phyloP scores from a whole-genome alignment of 30 jellyfish, hydroid and myxozoan genomes.

The Turritopsis dohrnii region DNA sequence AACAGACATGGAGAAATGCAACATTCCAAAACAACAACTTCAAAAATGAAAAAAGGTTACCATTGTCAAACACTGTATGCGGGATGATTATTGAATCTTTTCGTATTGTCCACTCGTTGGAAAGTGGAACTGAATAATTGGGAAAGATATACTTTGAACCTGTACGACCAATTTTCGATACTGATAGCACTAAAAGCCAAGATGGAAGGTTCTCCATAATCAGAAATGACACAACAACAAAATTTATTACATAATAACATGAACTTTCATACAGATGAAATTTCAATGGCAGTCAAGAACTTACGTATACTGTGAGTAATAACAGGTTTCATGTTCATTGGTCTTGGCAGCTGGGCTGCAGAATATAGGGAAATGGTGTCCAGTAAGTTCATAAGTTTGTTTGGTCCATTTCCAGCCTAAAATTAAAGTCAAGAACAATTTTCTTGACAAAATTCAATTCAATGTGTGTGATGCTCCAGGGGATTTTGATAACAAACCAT shows the following conservation, averaged over 20 bases:
- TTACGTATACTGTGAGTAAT: conserved; percentile 66
- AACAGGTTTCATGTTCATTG: conserved; percentile 53
- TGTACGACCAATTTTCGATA: conserved; percentile 33
- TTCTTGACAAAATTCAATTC: background rate
- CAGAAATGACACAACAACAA: background rate
- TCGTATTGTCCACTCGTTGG: conserved; percentile 73
- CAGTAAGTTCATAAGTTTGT: conserved; percentile 57
- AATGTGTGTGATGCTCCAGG: background rate
- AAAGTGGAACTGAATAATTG: conserved; percentile 44
- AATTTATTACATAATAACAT: no score
- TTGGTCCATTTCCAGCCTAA: conserved; percentile 42
- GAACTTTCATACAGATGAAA: no score
- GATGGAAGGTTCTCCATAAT: no score
- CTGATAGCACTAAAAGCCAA: conserved; percentile 62
- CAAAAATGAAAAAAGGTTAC: no score
- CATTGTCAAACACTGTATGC: conserved; percentile 47
- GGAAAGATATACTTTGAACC: conserved; percentile 60
- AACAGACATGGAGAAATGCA: no score
- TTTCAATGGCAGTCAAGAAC: background rate
- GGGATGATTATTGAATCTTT: conserved; percentile 71
- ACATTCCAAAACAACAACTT: no score
- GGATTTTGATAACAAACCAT: no score
- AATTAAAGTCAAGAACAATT: background rate
- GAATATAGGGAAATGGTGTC: conserved; percentile 57
- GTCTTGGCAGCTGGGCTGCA: conserved; percentile 54